These are phyloP conservation scores for Chinchilla lanigera DNA, from an alignment of 2,113 vertebrate genomes.

Conservation along the genomic window DNA sequence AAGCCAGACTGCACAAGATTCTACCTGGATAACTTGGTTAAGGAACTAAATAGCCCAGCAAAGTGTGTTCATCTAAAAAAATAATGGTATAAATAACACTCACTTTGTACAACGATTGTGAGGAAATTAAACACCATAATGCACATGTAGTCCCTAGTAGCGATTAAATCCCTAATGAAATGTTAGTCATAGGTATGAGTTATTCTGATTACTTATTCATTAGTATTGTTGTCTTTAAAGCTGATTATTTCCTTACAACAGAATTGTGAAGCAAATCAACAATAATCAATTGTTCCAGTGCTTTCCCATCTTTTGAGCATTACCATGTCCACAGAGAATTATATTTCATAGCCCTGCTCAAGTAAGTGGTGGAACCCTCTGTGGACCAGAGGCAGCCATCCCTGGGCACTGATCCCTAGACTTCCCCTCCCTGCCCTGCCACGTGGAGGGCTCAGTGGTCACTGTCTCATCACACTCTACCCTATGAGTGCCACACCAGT, in stretches of 20 bases:
- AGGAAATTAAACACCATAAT: background rate
- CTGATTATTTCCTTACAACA: background rate
- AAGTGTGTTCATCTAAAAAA: conserved; percentile 1
- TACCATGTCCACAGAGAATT: background rate
- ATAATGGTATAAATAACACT: background rate
- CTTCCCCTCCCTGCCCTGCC: background rate
- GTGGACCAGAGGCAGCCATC: background rate
- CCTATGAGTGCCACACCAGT: accelerated
- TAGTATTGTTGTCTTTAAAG: conserved; percentile 1
- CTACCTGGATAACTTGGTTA: background rate
- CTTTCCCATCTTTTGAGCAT: conserved; percentile 46
- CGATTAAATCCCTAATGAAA: conserved; percentile 13
- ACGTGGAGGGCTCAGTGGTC: background rate
- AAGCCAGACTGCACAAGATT: background rate
- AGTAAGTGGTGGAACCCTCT: background rate
- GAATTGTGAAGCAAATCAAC: conserved; percentile 4
- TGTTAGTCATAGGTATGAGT: background rate
- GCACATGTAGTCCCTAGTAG: background rate
- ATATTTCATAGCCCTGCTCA: background rate
- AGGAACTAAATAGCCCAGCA: background rate
- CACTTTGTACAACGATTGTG: background rate
- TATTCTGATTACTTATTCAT: background rate
- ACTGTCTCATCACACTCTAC: background rate
- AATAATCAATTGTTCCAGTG: background rate
- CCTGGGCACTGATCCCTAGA: no score